These are phyloP conservation scores for Nesometra sesokonis DNA, from an alignment of 35 echinoderm and acorn worm genomes.

Conservation along the genomic window DNA sequence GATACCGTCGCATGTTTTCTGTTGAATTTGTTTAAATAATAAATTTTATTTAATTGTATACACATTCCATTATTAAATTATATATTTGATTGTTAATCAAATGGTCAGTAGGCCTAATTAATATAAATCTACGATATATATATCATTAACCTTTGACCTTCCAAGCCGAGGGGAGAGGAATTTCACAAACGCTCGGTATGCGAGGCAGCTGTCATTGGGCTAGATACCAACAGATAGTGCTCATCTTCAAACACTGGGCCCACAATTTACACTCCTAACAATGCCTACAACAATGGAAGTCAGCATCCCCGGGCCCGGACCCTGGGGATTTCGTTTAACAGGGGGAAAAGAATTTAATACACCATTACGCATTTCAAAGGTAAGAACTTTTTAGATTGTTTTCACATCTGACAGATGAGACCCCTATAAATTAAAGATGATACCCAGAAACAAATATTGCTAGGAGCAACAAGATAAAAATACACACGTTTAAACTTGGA, in stretches of 20 bases:
- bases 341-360: background rate
- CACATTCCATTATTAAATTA: background rate
- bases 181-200: background rate
- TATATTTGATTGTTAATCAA: background rate
- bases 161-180: background rate
- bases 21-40: too few species aligned
- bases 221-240: background rate
- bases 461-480: background rate
- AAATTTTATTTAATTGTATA: too few species aligned
- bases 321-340: conserved; percentile 4
- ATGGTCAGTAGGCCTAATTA: background rate
- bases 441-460: background rate
- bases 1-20: too few species aligned
- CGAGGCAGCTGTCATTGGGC: background rate
- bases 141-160: background rate
- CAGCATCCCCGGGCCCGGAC: background rate
- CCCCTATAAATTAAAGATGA: background rate
- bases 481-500: background rate
- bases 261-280: background rate
- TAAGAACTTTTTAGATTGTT: background rate
- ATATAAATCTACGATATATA: background rate
- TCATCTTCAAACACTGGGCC: background rate
- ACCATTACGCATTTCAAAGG: conserved; percentile 6
- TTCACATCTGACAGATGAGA: background rate
- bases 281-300: conserved; percentile 2